Base-by-base conservation (phyloP, 2,113 vertebrate species). In the Syrrhaptes paradoxus region DNA sequence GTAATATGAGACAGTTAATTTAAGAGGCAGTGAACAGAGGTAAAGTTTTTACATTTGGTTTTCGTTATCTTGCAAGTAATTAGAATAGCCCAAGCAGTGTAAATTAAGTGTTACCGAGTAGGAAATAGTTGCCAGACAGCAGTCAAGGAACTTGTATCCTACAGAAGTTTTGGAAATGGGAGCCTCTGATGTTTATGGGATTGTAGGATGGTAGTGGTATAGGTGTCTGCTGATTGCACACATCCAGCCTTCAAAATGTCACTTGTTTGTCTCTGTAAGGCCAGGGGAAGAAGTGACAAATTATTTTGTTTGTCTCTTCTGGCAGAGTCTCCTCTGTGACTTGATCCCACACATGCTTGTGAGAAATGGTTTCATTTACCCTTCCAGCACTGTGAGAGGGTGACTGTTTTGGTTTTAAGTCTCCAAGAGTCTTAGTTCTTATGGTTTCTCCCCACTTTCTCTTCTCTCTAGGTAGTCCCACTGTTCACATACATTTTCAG, bases 1-100 rank as follows among this genome's bases (percentile, higher is more conserved):
- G 85, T 88, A 77, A 92, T 91, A 76, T 29, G 63, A 84, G 59
- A 45, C 55, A 74, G 59, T 67, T 95, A 83, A 96, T 80, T 93
- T 89, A 96, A 91, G 86, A 78, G 49, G 41, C 48, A 54, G 29
- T 59, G 48, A 90, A 74, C 31, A 51, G 51, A 85, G 10, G 36
- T 83, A 21, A 75, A 36, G 21, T 58, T 87, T 83, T 94, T 79
- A 54, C 59, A 74, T 91, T 92, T 80, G 57, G 3, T 62, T 95
- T 90, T 81, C 77, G 45, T 92, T 84, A 54, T 49, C 3, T 2
- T 41, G 36, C 18, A 74, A 71, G 45, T 81, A 86, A 91, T 88
- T 92, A 81, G 26, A 80, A 43, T 49, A 51, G 24, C 46, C 58
- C 34, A 81, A 96, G 17, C 34, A 32, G 38, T 67, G 54, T 83